Percentiles rank a stretch among this genome's conserved stretches.
Conservation (phyloP, 2,113 vertebrate species). For the Calypte anna region DNA sequence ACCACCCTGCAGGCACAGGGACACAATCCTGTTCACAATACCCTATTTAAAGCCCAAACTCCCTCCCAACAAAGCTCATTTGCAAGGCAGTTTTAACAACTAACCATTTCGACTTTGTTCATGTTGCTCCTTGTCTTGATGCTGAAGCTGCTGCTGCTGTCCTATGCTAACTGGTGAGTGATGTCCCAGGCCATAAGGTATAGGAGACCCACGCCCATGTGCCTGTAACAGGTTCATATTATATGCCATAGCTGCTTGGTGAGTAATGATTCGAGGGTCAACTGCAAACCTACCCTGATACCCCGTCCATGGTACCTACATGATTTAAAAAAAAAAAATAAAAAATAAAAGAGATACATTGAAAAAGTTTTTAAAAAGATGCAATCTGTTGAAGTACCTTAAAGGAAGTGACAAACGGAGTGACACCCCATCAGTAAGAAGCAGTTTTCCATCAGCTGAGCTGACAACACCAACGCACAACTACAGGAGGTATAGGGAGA, state of each 20-base stretch:
- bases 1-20: no score
- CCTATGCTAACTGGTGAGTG: constrained; percentile 89
- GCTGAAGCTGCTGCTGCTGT: constrained; percentile 82
- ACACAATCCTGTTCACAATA: background rate
- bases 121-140: constrained; percentile 88
- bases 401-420: background rate
- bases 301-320: constrained; percentile 92
- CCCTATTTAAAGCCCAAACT: background rate
- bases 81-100: background rate
- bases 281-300: constrained; percentile 98
- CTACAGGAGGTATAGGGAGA: background rate
- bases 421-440: background rate
- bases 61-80: background rate
- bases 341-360: no score
- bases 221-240: constrained; percentile 95
- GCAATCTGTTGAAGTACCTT: background rate
- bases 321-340: background rate
- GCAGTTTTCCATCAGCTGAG: background rate
- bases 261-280: constrained; percentile 95
- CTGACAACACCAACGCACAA: background rate
- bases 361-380: background rate
- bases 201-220: constrained; percentile 90
- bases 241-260: constrained; percentile 97
- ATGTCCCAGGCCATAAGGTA: constrained; percentile 91
- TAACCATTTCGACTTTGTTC: constrained; percentile 90